Evolutionary conservation across 2,113 vertebrate genomes (phyloP).

Genomic region (Ammodramus savannarum): DNA sequence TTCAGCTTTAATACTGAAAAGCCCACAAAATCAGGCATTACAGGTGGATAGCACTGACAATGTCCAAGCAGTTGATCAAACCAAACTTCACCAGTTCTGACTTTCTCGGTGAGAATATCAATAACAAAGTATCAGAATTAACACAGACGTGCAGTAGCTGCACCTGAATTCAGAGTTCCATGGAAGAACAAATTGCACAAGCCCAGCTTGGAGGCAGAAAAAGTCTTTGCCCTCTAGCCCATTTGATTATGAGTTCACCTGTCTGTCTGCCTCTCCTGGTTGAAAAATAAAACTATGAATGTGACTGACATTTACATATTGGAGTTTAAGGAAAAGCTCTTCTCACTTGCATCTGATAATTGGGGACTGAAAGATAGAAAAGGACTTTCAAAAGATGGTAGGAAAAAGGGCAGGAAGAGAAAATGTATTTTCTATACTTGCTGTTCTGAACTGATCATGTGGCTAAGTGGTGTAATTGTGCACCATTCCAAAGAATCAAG

Average conservation of each 20-base stretch:
- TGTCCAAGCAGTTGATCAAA: not conserved
- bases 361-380: not conserved
- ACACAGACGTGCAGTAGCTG: not conserved
- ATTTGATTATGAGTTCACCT: fast-evolving
- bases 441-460: not conserved
- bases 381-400: not conserved
- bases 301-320: not conserved
- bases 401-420: not conserved
- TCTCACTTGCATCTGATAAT: not conserved
- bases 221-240: not conserved
- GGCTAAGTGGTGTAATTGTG: not conserved
- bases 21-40: not conserved
- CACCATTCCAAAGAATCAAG: not conserved
- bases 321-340: not conserved
- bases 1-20: not conserved
- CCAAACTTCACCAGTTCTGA: not conserved
- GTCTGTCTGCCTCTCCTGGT: not conserved
- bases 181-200: not conserved
- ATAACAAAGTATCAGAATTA: not conserved
- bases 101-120: not conserved
- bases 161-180: not conserved
- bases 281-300: not conserved
- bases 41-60: not conserved
- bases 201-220: not conserved
- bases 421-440: not conserved